A percentile compares a stretch with the other conserved stretches of the same genome.
phyloP scores from a whole-genome alignment of 2,113 vertebrate species.

The Chlorodrepanis virens region DNA sequence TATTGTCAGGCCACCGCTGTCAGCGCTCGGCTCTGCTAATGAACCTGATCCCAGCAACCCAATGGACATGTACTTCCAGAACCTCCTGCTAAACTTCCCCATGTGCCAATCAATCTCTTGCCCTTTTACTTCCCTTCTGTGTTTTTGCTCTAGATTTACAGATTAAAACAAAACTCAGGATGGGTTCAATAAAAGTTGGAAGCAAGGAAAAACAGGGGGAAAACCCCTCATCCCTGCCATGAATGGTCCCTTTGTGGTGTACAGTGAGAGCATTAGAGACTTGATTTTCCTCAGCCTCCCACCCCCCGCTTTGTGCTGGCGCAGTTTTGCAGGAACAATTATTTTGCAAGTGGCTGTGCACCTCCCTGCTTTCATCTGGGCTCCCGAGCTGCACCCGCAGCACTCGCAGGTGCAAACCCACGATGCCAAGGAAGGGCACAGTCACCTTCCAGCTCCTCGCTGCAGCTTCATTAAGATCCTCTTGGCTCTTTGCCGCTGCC shows the following conservation, averaged over 20 bases:
- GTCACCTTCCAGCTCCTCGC: background rate
- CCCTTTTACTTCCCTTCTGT: background rate
- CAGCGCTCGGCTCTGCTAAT: background rate
- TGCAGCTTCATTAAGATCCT: background rate
- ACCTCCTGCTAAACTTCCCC: background rate
- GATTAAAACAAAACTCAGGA: background rate
- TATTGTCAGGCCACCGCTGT: background rate
- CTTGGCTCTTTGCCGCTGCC: slow-evolving; percentile 2
- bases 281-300: slow-evolving; percentile 15
- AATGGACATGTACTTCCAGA: background rate
- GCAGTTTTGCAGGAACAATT: background rate
- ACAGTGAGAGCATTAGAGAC: background rate
- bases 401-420: background rate
- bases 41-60: background rate
- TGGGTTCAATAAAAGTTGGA: background rate
- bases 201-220: background rate
- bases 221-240: background rate
- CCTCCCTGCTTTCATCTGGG: background rate
- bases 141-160: background rate
- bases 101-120: background rate
- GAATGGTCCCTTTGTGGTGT: background rate
- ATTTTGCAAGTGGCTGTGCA: slow-evolving; percentile 3
- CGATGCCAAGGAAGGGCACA: background rate
- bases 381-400: background rate
- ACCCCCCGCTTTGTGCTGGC: background rate